Evolutionary conservation across 2,888 invertebrate genomes (phyloP).

Genomic region (Julus scandinavius): DNA sequence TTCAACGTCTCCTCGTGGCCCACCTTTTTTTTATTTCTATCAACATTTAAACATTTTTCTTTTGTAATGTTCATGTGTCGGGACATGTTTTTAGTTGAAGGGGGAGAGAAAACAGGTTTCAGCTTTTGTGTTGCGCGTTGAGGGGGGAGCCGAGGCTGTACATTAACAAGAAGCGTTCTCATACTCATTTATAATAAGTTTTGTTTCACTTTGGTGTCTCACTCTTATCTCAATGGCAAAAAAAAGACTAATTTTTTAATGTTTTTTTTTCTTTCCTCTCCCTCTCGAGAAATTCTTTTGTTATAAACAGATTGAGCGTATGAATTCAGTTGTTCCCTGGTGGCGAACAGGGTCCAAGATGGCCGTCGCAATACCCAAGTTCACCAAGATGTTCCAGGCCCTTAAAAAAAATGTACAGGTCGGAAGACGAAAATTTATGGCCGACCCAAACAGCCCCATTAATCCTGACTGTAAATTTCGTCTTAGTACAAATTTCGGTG

Average conservation of each 20-base stretch:
- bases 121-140: slow-evolving; percentile 25
- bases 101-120: slow-evolving; percentile 25
- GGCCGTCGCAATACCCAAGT: background rate
- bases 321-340: background rate
- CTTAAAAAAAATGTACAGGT: background rate
- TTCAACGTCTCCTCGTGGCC: background rate
- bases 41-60: slow-evolving; percentile 26
- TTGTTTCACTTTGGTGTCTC: slow-evolving; percentile 45
- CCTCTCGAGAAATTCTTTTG: background rate
- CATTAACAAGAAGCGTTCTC: slow-evolving; percentile 24
- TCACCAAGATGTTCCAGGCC: background rate
- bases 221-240: slow-evolving; percentile 8
- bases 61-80: slow-evolving; percentile 29
- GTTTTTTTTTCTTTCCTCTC: background rate
- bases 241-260: slow-evolving; percentile 30
- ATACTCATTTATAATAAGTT: slow-evolving; percentile 39
- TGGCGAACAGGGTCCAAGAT: background rate
- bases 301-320: background rate
- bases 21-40: background rate
- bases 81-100: background rate
- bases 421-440: slow-evolving; percentile 5
- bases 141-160: slow-evolving; percentile 1
- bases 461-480: slow-evolving; percentile 7
- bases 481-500: background rate
- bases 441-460: background rate